Evolutionary conservation across 2,888 invertebrate species (phyloP), one percentile per base, ranked within the genome.

Genomic region (Penaeus monodon): DNA sequence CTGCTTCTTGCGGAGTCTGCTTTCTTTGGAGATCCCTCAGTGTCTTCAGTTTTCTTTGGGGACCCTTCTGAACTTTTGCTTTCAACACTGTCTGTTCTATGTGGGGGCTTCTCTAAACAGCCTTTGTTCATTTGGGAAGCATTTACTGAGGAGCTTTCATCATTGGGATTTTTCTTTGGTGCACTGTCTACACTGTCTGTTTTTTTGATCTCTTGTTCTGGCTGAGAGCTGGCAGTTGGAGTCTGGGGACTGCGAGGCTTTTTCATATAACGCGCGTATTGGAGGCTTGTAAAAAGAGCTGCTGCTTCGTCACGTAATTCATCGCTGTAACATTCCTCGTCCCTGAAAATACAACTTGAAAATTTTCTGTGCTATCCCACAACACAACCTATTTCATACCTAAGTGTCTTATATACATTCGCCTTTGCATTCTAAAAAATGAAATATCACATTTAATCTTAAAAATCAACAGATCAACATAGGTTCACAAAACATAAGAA

Each of bases 201-300:
- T 22, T 82, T 84, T 3, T 33, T 22, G 0, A 66, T 68, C 68
- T 66, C 83, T 29, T 27, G 57, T 44, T 66, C 57, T 22, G 12
- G 63, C 20, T 29, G 29, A 66, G 86, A 22, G 44, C 82, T 86
- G 27, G 77, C 77, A 29, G 49, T 57, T 3, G 73, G 38, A 82
- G 73, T 81, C 88, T 78, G 33, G 83, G 65, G 22, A 29, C 70
- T 14, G 88, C 70, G 64, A 12, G 77, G 20, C 20, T 65, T 80
- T 33, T 87, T 87, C 20, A 84, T 74, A 78, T 90, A 88, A 57
- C 85, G 81, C 63, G 89, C 89, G 79, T 90, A 90, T 76, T 90
- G 89, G 6, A 90, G 86, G 80, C 90, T 89, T 20, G 90, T 90
- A 65, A 90, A 90, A 29, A 90, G 87, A 22, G 89, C 88, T 49